Evolutionary conservation across 2,113 vertebrate genomes (phyloP), one percentile per base, ranked within the genome.

Genomic region (Pteropus alecto): DNA sequence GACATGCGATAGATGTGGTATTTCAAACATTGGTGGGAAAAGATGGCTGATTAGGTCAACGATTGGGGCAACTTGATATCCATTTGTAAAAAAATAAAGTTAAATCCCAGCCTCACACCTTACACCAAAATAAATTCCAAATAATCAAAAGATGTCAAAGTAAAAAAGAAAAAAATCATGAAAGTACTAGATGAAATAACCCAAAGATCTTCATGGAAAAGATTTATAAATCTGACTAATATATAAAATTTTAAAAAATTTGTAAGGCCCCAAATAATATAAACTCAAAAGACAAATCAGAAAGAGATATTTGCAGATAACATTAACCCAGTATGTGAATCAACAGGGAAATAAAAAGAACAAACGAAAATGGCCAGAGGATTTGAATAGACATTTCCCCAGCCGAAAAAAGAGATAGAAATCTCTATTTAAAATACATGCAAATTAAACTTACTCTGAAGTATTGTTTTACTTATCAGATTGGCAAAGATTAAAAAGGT

Each of bases 221-320:
- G 14, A 93, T 82, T 61, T 93, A 54, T 91, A 96, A 81, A 93
- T 61, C 26, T 87, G 89, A 87, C 54, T 65, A 83, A 54, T 79
- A 79, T 19, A 95, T 67, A 70, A 90, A 82, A 79, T 43, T 0
- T 21, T 94, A 76, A 24, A 46, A 68, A 67, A 81, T 77, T 6
- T 65, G 11, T 67, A 91, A 96, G 33, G 3, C 30, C 71, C 28
- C 54, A 96, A 73, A 78, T 54, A 93, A 82, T 18, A 86, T 58
- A 78, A 93, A 95, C 35, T 58, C 61, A 65, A 89, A 76, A 84
- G 54, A 89, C 60, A 95, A 93, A 70, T 73, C 79, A 96, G 63
- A 94, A 93, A 94, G 90, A 63, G 33, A 43, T 86, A 89, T 91
- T 88, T 87, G 60, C 48, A 87, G 51, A 83, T 87, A 38, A 70